phyloP scores from a whole-genome alignment of 2,888 invertebrate species.

The Drosophila limbata region DNA sequence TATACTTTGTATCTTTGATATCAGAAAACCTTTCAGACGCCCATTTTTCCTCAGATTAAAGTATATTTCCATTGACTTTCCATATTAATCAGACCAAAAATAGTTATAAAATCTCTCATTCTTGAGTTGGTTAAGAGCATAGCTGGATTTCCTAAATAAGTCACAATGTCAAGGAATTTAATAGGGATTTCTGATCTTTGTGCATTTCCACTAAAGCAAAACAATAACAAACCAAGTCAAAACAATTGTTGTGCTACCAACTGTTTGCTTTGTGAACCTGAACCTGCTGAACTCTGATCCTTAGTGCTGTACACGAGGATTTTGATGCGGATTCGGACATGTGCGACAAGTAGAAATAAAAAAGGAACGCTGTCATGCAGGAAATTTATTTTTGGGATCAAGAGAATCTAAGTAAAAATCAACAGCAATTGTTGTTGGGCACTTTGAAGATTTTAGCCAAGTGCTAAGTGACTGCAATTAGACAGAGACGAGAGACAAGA shows the following conservation, averaged over 20 bases:
- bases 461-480: slow-evolving; percentile 80
- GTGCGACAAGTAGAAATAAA: slow-evolving; percentile 17
- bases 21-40: no score
- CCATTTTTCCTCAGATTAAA: no score
- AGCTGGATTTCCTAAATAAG: neutral
- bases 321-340: neutral
- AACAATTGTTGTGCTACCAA: slow-evolving; percentile 45
- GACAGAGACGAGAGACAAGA: slow-evolving; percentile 40
- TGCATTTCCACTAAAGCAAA: slow-evolving; percentile 27
- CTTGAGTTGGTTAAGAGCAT: neutral
- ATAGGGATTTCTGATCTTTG: slow-evolving; percentile 11
- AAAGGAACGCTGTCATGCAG: slow-evolving; percentile 62
- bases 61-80: neutral
- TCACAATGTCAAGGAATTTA: neutral
- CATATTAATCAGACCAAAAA: neutral
- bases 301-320: neutral
- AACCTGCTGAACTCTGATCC: slow-evolving; percentile 23
- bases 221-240: slow-evolving; percentile 54
- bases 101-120: neutral
- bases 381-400: slow-evolving; percentile 70
- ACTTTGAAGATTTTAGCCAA: slow-evolving; percentile 44
- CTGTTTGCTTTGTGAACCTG: slow-evolving; percentile 21
- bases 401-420: slow-evolving; percentile 54
- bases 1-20: no score
- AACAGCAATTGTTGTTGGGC: slow-evolving; percentile 68